A percentile compares a stretch with the other conserved stretches of the same genome.
Conservation (phyloP, 2,797 vertebrate genomes). For the Loris lydekkerianus region DNA sequence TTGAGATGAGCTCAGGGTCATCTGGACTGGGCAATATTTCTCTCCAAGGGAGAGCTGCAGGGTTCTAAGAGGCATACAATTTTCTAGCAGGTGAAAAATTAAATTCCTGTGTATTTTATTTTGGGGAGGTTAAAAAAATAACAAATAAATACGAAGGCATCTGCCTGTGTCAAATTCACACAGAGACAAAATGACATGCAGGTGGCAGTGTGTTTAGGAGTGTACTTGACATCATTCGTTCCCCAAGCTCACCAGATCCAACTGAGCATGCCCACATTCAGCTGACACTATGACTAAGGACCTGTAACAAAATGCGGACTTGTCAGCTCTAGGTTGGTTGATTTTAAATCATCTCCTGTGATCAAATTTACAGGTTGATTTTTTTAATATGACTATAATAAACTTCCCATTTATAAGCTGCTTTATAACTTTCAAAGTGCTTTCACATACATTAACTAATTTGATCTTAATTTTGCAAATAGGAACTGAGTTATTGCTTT, state of each 20-base stretch:
- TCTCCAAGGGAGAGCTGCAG: not conserved
- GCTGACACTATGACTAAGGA: not conserved
- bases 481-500: not conserved
- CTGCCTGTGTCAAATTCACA: not conserved
- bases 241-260: not conserved
- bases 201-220: not conserved
- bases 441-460: not conserved
- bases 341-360: constrained; percentile 60
- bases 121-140: constrained; percentile 14
- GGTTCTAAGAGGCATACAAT: not conserved
- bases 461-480: constrained; percentile 10
- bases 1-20: not conserved
- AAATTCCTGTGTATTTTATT: constrained; percentile 32
- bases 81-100: constrained; percentile 50
- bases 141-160: constrained; percentile 13
- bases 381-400: constrained; percentile 63
- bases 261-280: not conserved
- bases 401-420: constrained; percentile 47
- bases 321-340: not conserved
- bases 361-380: constrained; percentile 43
- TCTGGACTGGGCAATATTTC: not conserved
- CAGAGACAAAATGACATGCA: not conserved
- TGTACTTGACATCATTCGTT: not conserved
- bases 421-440: constrained; percentile 20
- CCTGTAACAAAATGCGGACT: constrained; percentile 19